Evolutionary conservation across 2,113 vertebrate genomes (phyloP).

Genomic region (Ardeotis arabs): DNA sequence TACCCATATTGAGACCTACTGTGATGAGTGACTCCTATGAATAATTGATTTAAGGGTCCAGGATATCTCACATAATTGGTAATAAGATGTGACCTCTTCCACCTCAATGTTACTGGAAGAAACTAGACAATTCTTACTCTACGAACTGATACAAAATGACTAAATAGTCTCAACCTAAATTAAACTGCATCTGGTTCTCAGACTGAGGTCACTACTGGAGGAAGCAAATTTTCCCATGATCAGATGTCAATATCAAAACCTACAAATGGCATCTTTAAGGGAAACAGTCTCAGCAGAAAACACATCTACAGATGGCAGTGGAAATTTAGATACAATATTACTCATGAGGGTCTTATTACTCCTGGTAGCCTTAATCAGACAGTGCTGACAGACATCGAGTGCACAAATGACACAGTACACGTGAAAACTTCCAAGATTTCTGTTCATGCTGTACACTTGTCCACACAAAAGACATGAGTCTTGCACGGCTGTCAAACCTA

Average conservation of each 20-base stretch:
- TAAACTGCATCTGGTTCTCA: background rate
- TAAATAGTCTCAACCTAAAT: background rate
- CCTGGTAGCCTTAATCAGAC: background rate
- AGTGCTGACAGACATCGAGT: fast-evolving
- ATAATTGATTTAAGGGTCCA: background rate
- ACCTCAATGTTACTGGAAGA: background rate
- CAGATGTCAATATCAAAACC: background rate
- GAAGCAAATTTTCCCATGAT: background rate
- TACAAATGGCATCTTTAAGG: background rate
- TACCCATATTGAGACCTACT: background rate
- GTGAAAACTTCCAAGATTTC: background rate
- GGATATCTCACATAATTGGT: background rate
- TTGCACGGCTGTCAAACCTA: background rate
- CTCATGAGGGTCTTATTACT: background rate
- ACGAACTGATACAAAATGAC: background rate
- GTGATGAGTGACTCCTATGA: background rate
- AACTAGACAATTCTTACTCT: background rate
- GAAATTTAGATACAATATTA: background rate
- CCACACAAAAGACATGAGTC: background rate
- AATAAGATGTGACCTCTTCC: background rate
- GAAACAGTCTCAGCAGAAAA: background rate
- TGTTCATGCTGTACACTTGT: background rate
- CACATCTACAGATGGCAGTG: background rate
- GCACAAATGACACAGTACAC: background rate
- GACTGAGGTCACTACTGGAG: background rate